Percentiles rank a stretch among this genome's conserved stretches.
Evolutionary conservation across 2,113 vertebrate species (phyloP).

Genomic region (Empidonax traillii): DNA sequence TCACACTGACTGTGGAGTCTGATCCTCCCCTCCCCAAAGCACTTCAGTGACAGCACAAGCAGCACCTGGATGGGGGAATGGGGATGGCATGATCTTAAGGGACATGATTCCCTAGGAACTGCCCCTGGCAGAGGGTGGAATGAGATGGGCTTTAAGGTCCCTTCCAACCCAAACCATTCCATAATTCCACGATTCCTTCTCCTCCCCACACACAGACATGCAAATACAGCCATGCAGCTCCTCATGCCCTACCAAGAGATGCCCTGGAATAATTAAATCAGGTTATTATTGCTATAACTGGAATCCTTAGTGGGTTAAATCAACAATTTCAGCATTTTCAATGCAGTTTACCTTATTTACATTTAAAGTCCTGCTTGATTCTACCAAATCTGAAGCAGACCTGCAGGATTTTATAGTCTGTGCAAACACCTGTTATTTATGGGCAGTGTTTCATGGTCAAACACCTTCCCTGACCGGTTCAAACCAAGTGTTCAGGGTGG

Average conservation of each 20-base stretch:
- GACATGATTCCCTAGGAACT: rapidly evolving
- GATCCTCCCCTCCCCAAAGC: conserved; percentile 32
- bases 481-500: not conserved
- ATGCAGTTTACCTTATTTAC: not conserved
- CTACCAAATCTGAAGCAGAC: conserved; percentile 1
- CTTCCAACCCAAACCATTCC: not conserved
- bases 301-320: not conserved
- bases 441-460: rapidly evolving
- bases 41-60: conserved; percentile 29
- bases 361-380: conserved; percentile 10
- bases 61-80: not conserved
- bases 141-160: not conserved
- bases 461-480: not conserved
- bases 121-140: not conserved
- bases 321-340: not conserved
- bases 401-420: not conserved
- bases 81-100: not conserved
- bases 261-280: not conserved
- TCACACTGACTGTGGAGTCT: not conserved
- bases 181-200: not conserved
- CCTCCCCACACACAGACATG: not conserved
- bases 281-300: conserved; percentile 57
- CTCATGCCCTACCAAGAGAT: not conserved
- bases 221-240: not conserved
- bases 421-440: not conserved